Conservation (phyloP, 2,888 invertebrate genomes). For the Lepetodrilus schrolli region DNA sequence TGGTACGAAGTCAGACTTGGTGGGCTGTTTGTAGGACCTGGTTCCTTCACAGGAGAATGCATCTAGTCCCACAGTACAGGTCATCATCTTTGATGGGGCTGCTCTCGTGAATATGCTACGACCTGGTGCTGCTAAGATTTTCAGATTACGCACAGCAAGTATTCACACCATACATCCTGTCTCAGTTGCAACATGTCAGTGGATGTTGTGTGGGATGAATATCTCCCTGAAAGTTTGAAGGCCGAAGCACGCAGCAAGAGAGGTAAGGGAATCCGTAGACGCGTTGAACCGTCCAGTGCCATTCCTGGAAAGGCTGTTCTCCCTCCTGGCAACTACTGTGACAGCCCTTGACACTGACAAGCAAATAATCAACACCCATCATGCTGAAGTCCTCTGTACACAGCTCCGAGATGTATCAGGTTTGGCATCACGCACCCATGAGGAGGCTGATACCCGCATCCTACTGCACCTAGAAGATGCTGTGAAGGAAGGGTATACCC, state of each 20-base stretch:
- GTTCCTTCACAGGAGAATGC: neutral
- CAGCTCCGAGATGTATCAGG: neutral
- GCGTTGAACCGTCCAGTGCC: conserved; percentile 23
- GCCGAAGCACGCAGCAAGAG: conserved; percentile 27
- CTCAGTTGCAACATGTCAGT: conserved; percentile 31
- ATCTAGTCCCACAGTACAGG: neutral
- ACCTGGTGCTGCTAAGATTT: neutral
- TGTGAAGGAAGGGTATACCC: conserved; percentile 9
- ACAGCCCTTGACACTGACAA: neutral
- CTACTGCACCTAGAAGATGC: conserved; percentile 36
- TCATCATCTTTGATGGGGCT: neutral
- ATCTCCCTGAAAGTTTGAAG: conserved; percentile 34
- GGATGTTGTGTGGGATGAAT: conserved; percentile 38
- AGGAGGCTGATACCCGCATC: conserved; percentile 43
- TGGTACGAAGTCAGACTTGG: neutral
- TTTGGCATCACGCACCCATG: conserved; percentile 39
- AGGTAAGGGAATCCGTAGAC: conserved; percentile 32
- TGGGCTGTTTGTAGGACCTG: neutral
- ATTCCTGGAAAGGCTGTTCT: conserved; percentile 37
- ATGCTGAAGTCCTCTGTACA: conserved; percentile 13
- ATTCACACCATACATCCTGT: conserved; percentile 27
- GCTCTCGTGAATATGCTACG: neutral
- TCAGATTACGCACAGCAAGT: neutral
- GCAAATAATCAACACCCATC: neutral
- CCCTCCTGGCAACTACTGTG: too few relatives aligned